phyloP scores from a whole-genome alignment of 2,113 vertebrate species.

The Myotis yumanensis region DNA sequence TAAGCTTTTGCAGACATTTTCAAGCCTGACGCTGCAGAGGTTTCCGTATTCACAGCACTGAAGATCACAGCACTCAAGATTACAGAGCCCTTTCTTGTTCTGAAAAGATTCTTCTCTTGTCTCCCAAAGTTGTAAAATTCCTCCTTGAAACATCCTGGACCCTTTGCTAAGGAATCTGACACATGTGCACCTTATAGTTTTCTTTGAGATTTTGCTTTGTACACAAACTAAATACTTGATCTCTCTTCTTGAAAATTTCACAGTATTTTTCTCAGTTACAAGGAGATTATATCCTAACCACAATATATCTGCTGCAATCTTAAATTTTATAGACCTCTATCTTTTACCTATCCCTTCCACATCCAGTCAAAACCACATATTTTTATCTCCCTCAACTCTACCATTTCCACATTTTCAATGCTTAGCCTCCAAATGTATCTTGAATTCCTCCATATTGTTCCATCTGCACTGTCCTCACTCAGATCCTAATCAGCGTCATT shows the following conservation, averaged over 20 bases:
- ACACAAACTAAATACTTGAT: background rate
- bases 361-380: background rate
- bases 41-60: background rate
- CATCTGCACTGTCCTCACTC: background rate
- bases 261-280: too few species aligned
- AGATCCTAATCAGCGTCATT: background rate
- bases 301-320: too few species aligned
- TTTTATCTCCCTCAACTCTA: background rate
- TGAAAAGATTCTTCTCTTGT: background rate
- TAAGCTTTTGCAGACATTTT: background rate
- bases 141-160: background rate
- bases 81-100: background rate
- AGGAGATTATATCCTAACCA: too few species aligned
- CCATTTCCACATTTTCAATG: background rate
- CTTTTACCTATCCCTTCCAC: background rate
- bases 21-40: background rate
- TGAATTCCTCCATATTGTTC: background rate
- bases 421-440: background rate
- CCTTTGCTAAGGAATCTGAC: background rate
- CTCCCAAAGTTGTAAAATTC: background rate
- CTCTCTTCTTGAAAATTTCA: background rate
- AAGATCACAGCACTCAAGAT: background rate
- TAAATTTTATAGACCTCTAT: background rate
- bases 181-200: background rate
- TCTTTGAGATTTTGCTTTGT: background rate